Evolutionary conservation across 2,113 vertebrate genomes (phyloP).

Genomic region (Pelvicachromis taeniatus): DNA sequence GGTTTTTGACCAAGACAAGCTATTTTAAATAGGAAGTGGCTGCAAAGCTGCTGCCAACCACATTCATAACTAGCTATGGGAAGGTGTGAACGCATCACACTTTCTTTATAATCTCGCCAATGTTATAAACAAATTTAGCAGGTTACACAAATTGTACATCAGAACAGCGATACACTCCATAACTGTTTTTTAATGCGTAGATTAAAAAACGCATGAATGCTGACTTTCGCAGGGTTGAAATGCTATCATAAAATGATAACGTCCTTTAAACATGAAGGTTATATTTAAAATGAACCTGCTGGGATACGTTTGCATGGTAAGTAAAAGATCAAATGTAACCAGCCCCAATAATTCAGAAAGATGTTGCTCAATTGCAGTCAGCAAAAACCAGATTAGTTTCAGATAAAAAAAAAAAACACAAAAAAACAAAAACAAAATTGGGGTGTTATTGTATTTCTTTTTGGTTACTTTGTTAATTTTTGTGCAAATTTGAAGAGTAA

Average conservation of each 20-base stretch:
- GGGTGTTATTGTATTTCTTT: not conserved
- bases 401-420: not conserved
- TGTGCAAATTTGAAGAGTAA: not conserved
- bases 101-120: not conserved
- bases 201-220: not conserved
- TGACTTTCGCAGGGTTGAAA: not conserved
- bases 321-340: not conserved
- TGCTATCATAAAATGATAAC: not conserved
- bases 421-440: not conserved
- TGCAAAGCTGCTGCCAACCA: not conserved
- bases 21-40: not conserved
- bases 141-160: not conserved
- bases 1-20: not conserved
- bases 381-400: not conserved
- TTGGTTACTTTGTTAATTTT: not conserved
- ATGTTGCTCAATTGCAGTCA: not conserved
- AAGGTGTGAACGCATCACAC: not conserved
- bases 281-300: not conserved
- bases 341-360: not conserved
- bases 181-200: not conserved
- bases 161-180: not conserved
- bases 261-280: not conserved
- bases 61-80: not conserved
- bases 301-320: not conserved
- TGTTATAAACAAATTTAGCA: not conserved